Evolutionary conservation across 2,113 vertebrate species (phyloP).

Genomic region (Platanista minor): DNA sequence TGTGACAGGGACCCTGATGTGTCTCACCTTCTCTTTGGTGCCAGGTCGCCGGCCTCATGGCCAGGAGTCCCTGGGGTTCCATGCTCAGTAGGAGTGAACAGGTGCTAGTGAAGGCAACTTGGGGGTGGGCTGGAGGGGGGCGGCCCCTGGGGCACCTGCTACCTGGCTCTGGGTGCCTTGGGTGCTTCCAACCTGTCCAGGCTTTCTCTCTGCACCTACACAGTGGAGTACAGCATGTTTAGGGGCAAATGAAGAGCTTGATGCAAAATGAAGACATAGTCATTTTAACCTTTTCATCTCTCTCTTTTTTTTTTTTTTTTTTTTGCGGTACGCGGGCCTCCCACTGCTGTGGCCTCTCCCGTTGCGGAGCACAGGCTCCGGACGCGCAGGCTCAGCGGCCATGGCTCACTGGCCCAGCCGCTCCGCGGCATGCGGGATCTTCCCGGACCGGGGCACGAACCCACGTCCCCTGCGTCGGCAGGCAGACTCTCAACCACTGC

Average conservation of each 20-base stretch:
- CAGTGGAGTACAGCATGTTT: accelerated
- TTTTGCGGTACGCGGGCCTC: no score
- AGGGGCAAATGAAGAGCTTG: neutral
- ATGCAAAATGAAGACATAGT: neutral
- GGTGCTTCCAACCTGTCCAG: neutral
- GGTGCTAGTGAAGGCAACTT: neutral
- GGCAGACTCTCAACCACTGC: no score
- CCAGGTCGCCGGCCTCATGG: neutral
- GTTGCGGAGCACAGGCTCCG: no score
- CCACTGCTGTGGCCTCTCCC: no score
- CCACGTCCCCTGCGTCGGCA: no score
- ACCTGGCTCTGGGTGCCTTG: neutral
- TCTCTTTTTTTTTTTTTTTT: no score
- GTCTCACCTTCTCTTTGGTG: neutral
- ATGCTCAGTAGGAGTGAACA: neutral
- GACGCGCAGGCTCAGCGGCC: no score
- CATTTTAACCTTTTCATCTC: neutral
- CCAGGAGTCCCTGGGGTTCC: neutral
- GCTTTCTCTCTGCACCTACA: neutral
- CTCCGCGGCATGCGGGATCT: no score
- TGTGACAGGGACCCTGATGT: neutral
- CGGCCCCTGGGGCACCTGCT: no score
- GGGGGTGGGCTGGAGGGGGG: neutral
- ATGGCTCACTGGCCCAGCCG: no score
- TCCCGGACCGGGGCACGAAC: no score